Percentiles rank a stretch among this genome's conserved stretches.
Evolutionary conservation across 2,113 vertebrate species (phyloP).

Genomic region (Eublepharis macularius): DNA sequence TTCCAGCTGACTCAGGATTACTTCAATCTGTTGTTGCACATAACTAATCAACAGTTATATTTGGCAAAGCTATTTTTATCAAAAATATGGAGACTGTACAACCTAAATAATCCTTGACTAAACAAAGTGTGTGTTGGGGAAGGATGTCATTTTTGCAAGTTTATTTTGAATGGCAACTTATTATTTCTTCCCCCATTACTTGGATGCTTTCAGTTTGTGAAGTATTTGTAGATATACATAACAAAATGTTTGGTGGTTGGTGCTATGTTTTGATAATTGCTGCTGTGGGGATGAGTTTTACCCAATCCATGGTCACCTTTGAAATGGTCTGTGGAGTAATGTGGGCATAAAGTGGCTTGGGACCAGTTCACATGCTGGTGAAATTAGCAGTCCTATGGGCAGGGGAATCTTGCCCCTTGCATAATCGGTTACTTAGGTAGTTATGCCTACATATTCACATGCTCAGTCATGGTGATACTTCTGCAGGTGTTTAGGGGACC

Average conservation of each 20-base stretch:
- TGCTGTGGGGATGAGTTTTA: not conserved
- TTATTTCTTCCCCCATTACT: constrained; percentile 15
- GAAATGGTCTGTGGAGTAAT: not conserved
- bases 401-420: not conserved
- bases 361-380: not conserved
- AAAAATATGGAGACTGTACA: constrained; percentile 41
- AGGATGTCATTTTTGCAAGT: constrained; percentile 9
- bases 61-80: constrained; percentile 38
- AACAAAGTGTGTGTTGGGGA: constrained; percentile 28
- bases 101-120: constrained; percentile 38
- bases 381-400: not conserved
- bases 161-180: constrained; percentile 50
- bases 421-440: not conserved
- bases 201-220: constrained; percentile 26
- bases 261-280: not conserved
- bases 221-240: constrained; percentile 19
- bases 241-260: constrained; percentile 14
- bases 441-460: not conserved
- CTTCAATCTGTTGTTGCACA: constrained; percentile 54
- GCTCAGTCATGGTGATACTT: not conserved
- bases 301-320: not conserved
- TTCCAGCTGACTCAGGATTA: constrained; percentile 45
- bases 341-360: not conserved
- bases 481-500: not conserved
- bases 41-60: constrained; percentile 48